phyloP scores from a whole-genome alignment of 2,113 vertebrate species.

The Eonycteris spelaea region DNA sequence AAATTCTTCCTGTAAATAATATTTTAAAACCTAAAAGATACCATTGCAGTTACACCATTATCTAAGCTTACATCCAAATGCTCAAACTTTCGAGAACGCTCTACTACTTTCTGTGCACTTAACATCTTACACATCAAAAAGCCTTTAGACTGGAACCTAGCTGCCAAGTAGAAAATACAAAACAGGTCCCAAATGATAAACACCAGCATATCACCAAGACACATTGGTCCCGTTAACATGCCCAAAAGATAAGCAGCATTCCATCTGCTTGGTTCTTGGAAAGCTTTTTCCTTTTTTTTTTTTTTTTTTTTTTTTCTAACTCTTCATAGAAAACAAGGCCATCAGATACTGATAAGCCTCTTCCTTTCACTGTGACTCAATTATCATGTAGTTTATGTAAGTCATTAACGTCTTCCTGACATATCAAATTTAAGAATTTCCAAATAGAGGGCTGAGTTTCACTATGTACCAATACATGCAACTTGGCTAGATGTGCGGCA shows the following conservation, averaged over 20 bases:
- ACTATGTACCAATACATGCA: not conserved
- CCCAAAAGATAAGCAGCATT: not conserved
- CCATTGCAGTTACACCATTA: not conserved
- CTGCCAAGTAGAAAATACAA: not conserved
- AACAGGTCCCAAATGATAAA: not conserved
- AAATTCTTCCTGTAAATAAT: not conserved
- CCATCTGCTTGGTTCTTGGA: not conserved
- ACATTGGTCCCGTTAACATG: not conserved
- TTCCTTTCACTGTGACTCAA: not conserved
- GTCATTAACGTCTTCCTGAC: not conserved
- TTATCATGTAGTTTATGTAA: not conserved
- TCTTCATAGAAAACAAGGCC: not conserved
- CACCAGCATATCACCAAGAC: not conserved
- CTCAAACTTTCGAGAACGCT: not conserved
- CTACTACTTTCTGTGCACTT: not conserved
- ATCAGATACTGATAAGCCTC: not conserved
- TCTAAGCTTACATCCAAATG: not conserved
- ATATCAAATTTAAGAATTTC: not conserved
- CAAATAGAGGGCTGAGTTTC: not conserved
- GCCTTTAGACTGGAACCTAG: not conserved
- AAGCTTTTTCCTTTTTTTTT: not conserved
- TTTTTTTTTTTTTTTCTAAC: not conserved
- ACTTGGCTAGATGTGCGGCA: not conserved
- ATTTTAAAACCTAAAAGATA: conserved; percentile 5
- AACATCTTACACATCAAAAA: not conserved